phyloP scores from a whole-genome alignment of 2,113 vertebrate species.

The Myiagra hebetior region DNA sequence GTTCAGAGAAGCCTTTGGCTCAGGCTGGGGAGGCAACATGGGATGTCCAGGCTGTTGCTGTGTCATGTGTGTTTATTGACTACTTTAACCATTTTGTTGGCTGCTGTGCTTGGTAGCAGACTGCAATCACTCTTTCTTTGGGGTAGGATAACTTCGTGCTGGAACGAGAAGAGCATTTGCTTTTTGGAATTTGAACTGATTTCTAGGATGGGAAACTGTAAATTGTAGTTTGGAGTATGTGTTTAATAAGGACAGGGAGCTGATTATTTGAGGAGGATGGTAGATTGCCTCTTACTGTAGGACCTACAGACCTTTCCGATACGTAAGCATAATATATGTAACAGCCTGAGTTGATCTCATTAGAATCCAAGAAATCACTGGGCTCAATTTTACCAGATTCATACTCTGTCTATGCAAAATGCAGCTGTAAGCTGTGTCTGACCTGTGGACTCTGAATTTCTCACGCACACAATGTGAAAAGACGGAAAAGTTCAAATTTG shows the following conservation, averaged over 20 bases:
- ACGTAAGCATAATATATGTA: neutral
- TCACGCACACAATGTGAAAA: neutral
- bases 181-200: neutral
- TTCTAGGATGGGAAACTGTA: neutral
- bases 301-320: neutral
- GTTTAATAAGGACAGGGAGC: neutral
- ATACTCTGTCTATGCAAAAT: neutral
- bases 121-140: neutral
- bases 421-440: neutral
- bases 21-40: accelerated
- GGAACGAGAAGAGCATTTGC: neutral
- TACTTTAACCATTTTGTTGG: neutral
- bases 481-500: neutral
- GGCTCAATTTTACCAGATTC: neutral
- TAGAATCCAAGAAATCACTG: neutral
- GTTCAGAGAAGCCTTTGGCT: neutral
- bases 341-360: neutral
- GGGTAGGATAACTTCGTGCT: neutral
- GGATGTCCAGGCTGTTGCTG: neutral
- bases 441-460: neutral
- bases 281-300: neutral
- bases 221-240: neutral
- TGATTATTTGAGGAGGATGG: neutral
- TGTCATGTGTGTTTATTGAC: neutral
- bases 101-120: accelerated